Base-by-base conservation (phyloP, 2,113 vertebrate species). In the Tiliqua scincoides region DNA sequence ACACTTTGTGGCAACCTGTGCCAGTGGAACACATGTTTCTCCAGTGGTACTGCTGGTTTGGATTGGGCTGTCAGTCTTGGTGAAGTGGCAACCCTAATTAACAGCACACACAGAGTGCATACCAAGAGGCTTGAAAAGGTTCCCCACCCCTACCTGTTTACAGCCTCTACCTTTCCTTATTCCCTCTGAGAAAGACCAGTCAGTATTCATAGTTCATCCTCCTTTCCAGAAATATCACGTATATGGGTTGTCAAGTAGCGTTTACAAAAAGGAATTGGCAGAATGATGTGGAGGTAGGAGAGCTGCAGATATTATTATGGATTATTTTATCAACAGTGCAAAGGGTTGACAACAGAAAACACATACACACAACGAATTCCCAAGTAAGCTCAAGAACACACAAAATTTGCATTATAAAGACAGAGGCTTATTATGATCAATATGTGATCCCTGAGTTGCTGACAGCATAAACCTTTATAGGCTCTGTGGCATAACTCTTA, bases 251-350 rank as follows among this genome's bases (percentile, higher is more conserved):
- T 85, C 57, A 89, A 88, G 43, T 37, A 89, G 32, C 57, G 80
- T 43, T 82, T 70, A 77, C 43, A 89, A 86, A 87, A 85, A 90
- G 87, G 85, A 84, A 88, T 72, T 82, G 84, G 17, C 27, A 59
- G 63, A 30, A 0, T 86, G 30, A 67, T 52, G 59, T 87, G 77
- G 71, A 88, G 52, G 40, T 78, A 23, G 0, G 82, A 30, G 48
- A 89, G 72, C 0, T 79, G 32, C n/a, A 80, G 74, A 74, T 62
- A 40, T 86, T 17, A 71, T 86, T 83, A 79, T 75, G 23, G 87
- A 91, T 90, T 92, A 87, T 88, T 93, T 93, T 87, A 79, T 83
- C 48, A 63, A 85, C 70, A 91, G 84, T 81, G 71, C 35, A 84
- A 87, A 92, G 48, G 48, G 25, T 43, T 91, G 70, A 80, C 57